Conservation (phyloP, 2,888 invertebrate genomes). For the Lasioglossum leucozonium region DNA sequence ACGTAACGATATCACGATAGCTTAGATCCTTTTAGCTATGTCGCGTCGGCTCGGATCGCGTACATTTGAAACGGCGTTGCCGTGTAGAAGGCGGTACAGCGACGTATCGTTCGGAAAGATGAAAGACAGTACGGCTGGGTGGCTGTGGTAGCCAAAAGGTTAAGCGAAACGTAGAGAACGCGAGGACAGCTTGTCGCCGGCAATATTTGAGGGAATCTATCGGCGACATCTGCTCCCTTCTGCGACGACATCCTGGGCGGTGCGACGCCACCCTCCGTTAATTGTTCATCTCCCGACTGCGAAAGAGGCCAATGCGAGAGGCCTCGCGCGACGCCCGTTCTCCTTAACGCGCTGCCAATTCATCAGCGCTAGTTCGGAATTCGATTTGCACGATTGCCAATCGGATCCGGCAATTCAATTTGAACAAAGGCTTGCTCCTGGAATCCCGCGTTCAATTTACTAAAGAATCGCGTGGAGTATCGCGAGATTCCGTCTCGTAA, state of each 20-base stretch:
- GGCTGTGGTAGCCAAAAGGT: not conserved
- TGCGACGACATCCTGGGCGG: slow-evolving; percentile 81
- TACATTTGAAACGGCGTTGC: too few relatives aligned
- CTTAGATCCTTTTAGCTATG: not conserved
- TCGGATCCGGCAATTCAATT: slow-evolving; percentile 76
- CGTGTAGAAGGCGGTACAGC: too few relatives aligned
- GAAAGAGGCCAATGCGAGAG: slow-evolving; percentile 76
- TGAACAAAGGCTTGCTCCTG: slow-evolving; percentile 17
- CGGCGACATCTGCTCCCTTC: slow-evolving; percentile 61
- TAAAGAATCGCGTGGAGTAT: not conserved
- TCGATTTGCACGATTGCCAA: slow-evolving; percentile 82
- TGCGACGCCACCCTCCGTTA: slow-evolving; percentile 79
- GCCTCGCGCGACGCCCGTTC: slow-evolving; percentile 51
- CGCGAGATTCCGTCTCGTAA: not conserved
- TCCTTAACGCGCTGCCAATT: slow-evolving; percentile 74
- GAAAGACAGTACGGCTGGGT: not conserved
- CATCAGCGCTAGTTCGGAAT: slow-evolving; percentile 69
- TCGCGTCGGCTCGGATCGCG: not conserved
- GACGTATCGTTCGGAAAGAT: not conserved
- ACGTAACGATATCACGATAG: slow-evolving; percentile 21
- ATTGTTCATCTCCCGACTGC: slow-evolving; percentile 83
- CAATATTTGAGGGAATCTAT: slow-evolving; percentile 45
- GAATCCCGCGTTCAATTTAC: not conserved
- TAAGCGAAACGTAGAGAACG: not conserved
- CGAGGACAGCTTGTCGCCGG: not conserved